Base-by-base conservation (phyloP, 2,113 vertebrate species). In the Rhinopomastus cyanomelas region DNA sequence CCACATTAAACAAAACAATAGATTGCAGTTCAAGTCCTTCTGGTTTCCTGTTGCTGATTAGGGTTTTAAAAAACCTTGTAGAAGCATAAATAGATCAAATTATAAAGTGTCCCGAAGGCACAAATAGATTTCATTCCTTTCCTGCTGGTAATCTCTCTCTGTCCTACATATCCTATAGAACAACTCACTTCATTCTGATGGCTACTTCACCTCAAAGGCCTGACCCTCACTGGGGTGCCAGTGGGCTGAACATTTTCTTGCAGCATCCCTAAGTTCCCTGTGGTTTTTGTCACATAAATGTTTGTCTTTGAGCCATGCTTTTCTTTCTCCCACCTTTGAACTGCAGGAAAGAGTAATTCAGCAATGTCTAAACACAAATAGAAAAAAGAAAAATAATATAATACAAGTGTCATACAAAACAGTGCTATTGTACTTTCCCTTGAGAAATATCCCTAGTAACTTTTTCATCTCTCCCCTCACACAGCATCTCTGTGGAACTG, bases 1-100 rank as follows among this genome's bases (percentile, higher is more conserved):
- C 57, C 57, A 73, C 61, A 84, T 96, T 92, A 95, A 96, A 94
- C 78, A 94, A 87, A 96, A 94, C 91, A 95, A 89, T 73, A 67
- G 77, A 94, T 93, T 89, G 32, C 37, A 71, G 57, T 92, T 96
- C 67, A 88, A 86, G 80, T 88, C 42, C 68, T 92, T 87, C 73
- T 93, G 64, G 48, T 78, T 96, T 92, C 75, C 57, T 67, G 23
- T 81, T 88, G 64, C 52, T 95, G 96, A 95, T 94, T 93, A 94
- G 55, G 42, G 39, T 82, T 95, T 92, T 92, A 89, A 94, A 91
- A 66, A 89, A 91, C 53, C 85, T 82, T 95, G 94, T 95, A 90
- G 64, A 93, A 85, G 53, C 46, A 77, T 71, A 94, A 96, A 96
- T 88, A 39, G 52, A 94, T 92, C 82, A 81, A 87, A 91, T 94